Base-by-base conservation (phyloP, 2,888 invertebrate genomes). In the Dasypogon diadema region DNA sequence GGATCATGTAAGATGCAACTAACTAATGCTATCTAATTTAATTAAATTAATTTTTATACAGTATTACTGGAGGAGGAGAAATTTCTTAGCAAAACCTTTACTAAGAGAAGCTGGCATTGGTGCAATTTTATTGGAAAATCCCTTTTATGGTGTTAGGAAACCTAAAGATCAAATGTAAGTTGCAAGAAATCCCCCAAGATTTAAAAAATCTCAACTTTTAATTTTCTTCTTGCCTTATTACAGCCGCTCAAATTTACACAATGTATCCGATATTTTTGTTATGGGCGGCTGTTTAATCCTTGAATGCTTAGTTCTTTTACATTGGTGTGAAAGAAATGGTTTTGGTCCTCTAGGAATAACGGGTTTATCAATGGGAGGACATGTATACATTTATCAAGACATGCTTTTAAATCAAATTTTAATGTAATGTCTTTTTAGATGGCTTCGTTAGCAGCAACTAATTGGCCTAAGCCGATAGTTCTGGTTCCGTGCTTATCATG, bases 281-380 rank as follows among this genome's bases (percentile, higher is more conserved):
- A 99, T 99, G 99, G 99, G 99, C 75, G 98, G 97, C 54, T 96
- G 98, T 83, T 88, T 99, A 76, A 94, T 99, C 79, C 89, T 98
- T 81, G 99, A 99, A 87, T 93, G 95, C 48, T 87, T 97, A 80
- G 97, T 94, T 63, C 88, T 99, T 79, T 90, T 99, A 79, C 93
- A 97, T 86, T 99, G 98, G 98, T 96, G 96, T 84, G 95, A 97
- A 86, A 88, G 90, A 74, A 91, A 94, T 83, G 98, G 97, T 12
- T 93, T 93, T 81, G 97, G 97, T 10, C 98, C 99, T 0, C 88
- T 99, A 21, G 98, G 97, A 68, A 90, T 99, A 73, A 96, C 97
- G 30, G 99, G 98, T 8, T 90, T 98, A 74, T 98, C 98, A 26
- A 98, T 99, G 98, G 98, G 98, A 76, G 98, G 98, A 75, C 97